Evolutionary conservation across 2,113 vertebrate species (phyloP).

Genomic region (Syrrhaptes paradoxus): DNA sequence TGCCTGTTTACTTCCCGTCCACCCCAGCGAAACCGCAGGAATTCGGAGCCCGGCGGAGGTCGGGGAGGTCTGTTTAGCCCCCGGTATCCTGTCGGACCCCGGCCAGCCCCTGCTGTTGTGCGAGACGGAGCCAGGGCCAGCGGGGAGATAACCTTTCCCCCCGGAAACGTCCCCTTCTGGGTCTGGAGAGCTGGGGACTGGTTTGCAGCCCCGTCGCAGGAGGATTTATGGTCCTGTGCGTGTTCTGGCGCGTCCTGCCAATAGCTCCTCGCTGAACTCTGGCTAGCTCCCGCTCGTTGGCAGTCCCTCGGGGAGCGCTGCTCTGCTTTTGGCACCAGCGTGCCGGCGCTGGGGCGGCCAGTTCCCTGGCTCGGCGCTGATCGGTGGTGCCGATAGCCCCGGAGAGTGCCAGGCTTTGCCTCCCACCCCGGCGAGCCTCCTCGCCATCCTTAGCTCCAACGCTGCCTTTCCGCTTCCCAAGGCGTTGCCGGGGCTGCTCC

Average conservation of each 20-base stretch:
- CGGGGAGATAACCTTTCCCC: conserved; percentile 39
- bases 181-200: not conserved
- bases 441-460: not conserved
- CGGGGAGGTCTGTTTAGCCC: not conserved
- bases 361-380: not conserved
- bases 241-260: conserved; percentile 46
- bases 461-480: not conserved
- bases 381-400: not conserved
- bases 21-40: conserved; percentile 24
- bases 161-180: not conserved
- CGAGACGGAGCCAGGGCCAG: not conserved
- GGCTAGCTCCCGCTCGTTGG: not conserved
- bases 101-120: not conserved
- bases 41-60: not conserved
- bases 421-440: not conserved
- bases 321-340: not conserved
- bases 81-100: not conserved
- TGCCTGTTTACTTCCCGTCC: conserved; percentile 3
- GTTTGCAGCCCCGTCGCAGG: not conserved
- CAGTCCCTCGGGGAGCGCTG: not conserved
- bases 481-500: not conserved
- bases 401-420: not conserved
- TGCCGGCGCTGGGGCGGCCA: not conserved
- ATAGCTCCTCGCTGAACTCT: conserved; percentile 18
- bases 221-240: conserved; percentile 42